Evolutionary conservation across 2,888 invertebrate species (phyloP).

Genomic region (Drosophila meridiana): DNA sequence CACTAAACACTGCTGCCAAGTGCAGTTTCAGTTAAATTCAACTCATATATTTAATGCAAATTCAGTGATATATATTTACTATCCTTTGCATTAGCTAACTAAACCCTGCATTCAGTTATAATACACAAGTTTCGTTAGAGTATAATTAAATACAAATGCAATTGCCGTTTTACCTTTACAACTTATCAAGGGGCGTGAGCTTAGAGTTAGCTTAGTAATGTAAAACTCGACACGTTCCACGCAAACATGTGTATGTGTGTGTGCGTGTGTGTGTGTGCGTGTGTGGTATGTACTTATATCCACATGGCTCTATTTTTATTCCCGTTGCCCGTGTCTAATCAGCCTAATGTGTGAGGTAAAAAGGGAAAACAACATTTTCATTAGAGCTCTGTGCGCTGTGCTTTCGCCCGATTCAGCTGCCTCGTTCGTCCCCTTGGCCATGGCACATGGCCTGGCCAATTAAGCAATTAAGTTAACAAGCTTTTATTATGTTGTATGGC

Average conservation of each 20-base stretch:
- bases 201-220: conserved; percentile 49
- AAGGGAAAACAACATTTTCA: conserved; percentile 61
- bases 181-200: conserved; percentile 36
- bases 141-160: conserved; percentile 59
- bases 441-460: conserved; percentile 54
- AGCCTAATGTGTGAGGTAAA: conserved; percentile 62
- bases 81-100: background rate
- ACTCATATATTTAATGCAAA: background rate
- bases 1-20: background rate
- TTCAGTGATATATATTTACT: background rate
- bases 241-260: conserved; percentile 2
- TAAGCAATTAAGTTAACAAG: conserved; percentile 80
- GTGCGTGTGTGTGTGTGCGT: conserved; percentile 11
- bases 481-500: conserved; percentile 73
- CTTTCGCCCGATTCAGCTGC: conserved; percentile 21
- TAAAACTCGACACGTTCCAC: conserved; percentile 52
- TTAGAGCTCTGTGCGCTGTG: conserved; percentile 46
- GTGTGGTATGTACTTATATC: conserved; percentile 42
- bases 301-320: conserved; percentile 59
- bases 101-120: background rate
- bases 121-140: conserved; percentile 6
- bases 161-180: conserved; percentile 61
- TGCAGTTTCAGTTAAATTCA: background rate
- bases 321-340: conserved; percentile 58
- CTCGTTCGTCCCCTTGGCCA: background rate